Evolutionary conservation across 2,888 invertebrate species (phyloP), one percentile per base, ranked within the genome.

Genomic region (Thera britannica): DNA sequence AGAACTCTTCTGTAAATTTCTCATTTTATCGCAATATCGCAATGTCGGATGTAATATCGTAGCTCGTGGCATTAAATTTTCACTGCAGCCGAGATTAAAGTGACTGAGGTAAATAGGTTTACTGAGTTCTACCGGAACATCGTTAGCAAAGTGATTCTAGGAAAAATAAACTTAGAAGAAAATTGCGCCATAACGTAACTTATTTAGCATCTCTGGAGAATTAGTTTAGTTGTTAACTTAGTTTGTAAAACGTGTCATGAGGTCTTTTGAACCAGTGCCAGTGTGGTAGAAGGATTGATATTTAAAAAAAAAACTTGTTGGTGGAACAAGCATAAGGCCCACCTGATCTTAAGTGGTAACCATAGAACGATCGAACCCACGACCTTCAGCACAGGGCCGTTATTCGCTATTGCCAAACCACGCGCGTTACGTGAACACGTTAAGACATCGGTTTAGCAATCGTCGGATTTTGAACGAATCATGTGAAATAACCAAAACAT

Each of bases 11-110:
- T 46, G 8, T 46, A 9, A 2, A 46, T 2, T 0, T 11, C 9
- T 55, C 35, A 36, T 55, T 36, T 36, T 55, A 55, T 35, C 48
- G 7, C n/a, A 9, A 41, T 56, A 62, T 56, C 23, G 12, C 46
- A 9, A 46, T 57, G 44, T 55, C 62, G 48, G 55, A 61, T 61
- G 55, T 55, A 46, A 55, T 56, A 55, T 23, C 62, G 36, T 36
- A 48, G 48, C 56, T 55, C 35, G 11, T 65, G 38, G 41, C 58
- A 48, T 59, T 59, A 55, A 59, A 59, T 65, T 59, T 65, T 48
- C 35, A 54, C 55, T 55, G 65, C 58, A 59, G 48, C 11, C 23
- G 55, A 59, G 59, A 65, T 65, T 65, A 65, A 65, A 58, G 34
- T 23, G 12, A 12, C 34, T 44, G 23, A 35, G 23, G 44, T 46